Evolutionary conservation across 2,797 vertebrate species (phyloP).

Genomic region (Strix occidentalis): DNA sequence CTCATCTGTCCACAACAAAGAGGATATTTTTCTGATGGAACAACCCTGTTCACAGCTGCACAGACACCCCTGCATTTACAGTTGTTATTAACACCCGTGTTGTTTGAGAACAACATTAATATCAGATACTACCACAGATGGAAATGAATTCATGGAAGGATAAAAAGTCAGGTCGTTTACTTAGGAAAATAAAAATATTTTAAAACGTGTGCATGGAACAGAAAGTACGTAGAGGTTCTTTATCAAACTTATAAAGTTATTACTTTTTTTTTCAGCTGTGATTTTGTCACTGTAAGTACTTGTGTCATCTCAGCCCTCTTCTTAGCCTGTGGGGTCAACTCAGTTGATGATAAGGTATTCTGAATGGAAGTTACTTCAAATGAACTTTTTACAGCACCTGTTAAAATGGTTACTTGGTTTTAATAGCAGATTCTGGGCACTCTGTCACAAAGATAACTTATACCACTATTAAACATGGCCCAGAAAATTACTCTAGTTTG

Average conservation of each 20-base stretch:
- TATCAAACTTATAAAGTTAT: background rate
- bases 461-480: background rate
- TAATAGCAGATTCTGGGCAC: slow-evolving; percentile 4
- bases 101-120: background rate
- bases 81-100: fast-evolving
- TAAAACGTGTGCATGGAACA: background rate
- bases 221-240: background rate
- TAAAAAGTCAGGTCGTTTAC: background rate
- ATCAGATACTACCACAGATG: background rate
- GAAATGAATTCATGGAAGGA: background rate
- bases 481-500: background rate
- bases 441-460: slow-evolving; percentile 9
- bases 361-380: background rate
- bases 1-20: background rate
- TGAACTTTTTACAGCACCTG: background rate
- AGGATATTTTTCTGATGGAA: background rate
- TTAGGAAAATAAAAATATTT: background rate
- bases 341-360: background rate
- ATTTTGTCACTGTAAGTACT: background rate
- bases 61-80: background rate
- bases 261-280: background rate
- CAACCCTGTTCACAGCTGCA: background rate
- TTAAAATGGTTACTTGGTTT: slow-evolving; percentile 21
- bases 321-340: background rate
- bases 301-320: background rate